These are phyloP conservation scores for Tricholauxania praeusta DNA, from an alignment of 2,888 invertebrate species.

Conservation along the genomic window DNA sequence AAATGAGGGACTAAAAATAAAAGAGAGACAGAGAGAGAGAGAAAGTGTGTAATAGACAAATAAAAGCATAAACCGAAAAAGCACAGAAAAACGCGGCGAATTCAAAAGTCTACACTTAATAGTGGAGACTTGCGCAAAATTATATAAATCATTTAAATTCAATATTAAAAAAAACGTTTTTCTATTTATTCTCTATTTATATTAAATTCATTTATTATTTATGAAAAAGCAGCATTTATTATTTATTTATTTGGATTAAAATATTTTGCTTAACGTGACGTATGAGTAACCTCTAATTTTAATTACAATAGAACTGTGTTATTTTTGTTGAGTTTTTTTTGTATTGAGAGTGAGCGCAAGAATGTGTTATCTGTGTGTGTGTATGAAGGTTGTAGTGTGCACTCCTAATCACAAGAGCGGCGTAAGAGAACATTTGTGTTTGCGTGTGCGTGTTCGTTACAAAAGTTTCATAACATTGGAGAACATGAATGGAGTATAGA, in stretches of 20 bases:
- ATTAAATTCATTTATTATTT: too few relatives aligned
- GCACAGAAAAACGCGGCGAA: constrained; percentile 24
- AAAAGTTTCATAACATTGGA: constrained; percentile 22
- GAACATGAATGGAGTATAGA: constrained; percentile 33
- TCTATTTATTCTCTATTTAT: too few relatives aligned
- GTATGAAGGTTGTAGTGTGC: too few relatives aligned
- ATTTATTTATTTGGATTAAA: too few relatives aligned
- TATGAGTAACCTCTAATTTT: too few relatives aligned
- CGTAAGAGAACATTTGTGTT: background rate
- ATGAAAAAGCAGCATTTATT: too few relatives aligned
- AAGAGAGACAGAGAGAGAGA: background rate
- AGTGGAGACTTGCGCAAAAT: background rate
- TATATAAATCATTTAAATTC: too few relatives aligned
- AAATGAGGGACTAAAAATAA: background rate
- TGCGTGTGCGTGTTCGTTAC: background rate
- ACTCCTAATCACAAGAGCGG: background rate
- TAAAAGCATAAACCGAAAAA: background rate
- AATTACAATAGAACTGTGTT: background rate
- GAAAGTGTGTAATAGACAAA: background rate
- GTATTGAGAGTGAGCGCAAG: background rate
- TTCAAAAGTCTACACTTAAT: constrained; percentile 1
- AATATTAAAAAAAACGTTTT: too few relatives aligned
- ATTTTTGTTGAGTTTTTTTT: background rate
- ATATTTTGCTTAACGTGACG: too few relatives aligned
- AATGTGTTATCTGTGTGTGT: background rate